A percentile compares a stretch with the other conserved stretches of the same genome.
These are phyloP conservation scores for Platorchestia sp. DNA, from an alignment of 1,140 invertebrate species.

Conservation along the genomic window DNA sequence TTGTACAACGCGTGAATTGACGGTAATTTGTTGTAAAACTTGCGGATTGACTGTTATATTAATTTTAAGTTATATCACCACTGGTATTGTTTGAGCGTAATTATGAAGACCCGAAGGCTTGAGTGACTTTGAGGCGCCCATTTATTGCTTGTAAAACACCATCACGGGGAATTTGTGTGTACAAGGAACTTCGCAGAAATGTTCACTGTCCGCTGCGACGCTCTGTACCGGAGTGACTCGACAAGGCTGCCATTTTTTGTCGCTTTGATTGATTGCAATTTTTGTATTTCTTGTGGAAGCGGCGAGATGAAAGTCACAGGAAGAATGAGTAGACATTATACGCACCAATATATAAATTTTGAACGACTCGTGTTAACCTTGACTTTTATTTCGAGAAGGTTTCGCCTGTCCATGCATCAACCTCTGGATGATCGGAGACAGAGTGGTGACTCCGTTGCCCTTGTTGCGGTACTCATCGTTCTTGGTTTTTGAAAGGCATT, in stretches of 20 bases:
- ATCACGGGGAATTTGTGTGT: neutral
- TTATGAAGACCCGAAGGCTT: neutral
- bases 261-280: constrained; percentile 21
- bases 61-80: no score
- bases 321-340: constrained; percentile 16
- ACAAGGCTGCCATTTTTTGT: constrained; percentile 40
- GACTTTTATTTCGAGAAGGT: neutral
- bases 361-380: neutral
- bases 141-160: neutral
- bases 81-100: neutral
- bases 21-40: no score
- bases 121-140: neutral
- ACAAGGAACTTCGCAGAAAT: neutral
- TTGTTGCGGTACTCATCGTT: neutral
- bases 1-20: no score
- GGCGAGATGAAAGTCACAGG: constrained; percentile 27
- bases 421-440: neutral
- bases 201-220: neutral
- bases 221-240: constrained; percentile 6
- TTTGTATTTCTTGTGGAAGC: constrained; percentile 42
- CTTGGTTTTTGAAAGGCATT: neutral
- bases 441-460: neutral
- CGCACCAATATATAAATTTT: neutral
- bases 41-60: no score
- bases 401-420: neutral